Base-by-base conservation (phyloP, 2,797 vertebrate species). In the Scolopax bukidnonensis region DNA sequence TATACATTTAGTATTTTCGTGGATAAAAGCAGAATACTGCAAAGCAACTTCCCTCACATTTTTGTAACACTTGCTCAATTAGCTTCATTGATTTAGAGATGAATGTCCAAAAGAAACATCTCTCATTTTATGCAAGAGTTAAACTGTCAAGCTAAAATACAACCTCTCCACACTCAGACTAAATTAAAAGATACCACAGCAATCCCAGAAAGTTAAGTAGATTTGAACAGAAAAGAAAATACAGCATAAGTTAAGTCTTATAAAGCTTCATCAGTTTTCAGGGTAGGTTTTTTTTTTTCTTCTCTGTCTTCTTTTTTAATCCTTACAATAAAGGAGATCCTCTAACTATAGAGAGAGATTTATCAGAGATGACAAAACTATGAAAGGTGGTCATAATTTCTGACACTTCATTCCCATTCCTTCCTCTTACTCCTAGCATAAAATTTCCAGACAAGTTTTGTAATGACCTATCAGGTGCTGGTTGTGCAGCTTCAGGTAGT, bases 301-400 rank as follows among this genome's bases (percentile, higher is more conserved):
- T 15, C 16, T 79, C 33, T 47, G 27, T 57, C 60, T 41, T 40
- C 30, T 87, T 92, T 90, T 90, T 82, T 90, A 84, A 93, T 87
- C 80, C 61, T 95, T 85, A 87, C 38, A 60, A 87, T 79, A 84
- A 94, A 96, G 74, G 38, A 93, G 56, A 94, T 80, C 79, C 36
- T 96, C 87, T 93, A 90, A 96, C 73, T 84, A 36, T 51, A 93
- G 76, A 92, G 94, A 74, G 82, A 97, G 89, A 97, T 96, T 93
- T 86, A 97, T 94, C 64, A 48, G 84, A 86, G 50, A 87, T 95
- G 95, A 89, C 94, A 97, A 92, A 94, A 87, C 71, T 93, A 43
- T 80, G 93, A 96, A 97, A 97, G 67, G 51, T 1, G 1, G 28
- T 91, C 92, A 84, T 96, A 95, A 97, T 96, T 97, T 95, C 89